Evolutionary conservation across 2,113 vertebrate species (phyloP).

Genomic region (Onychorhynchus coronatus): DNA sequence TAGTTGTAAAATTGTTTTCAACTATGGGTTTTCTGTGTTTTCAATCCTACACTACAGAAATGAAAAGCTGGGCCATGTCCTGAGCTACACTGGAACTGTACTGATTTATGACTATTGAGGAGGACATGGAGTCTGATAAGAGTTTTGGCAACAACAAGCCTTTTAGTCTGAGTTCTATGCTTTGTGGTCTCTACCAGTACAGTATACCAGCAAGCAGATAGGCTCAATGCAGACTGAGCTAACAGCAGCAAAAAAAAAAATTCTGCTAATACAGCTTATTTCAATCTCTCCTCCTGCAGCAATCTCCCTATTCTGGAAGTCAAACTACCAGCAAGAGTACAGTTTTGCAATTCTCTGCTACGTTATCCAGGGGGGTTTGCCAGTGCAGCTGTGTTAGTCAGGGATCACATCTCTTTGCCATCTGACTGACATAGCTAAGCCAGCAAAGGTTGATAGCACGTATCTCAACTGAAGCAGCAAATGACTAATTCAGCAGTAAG

Average conservation of each 20-base stretch:
- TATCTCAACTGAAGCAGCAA: slow-evolving; percentile 17
- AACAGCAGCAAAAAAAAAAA: not conserved
- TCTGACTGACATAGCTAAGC: not conserved
- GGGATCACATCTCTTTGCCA: not conserved
- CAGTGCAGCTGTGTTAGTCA: not conserved
- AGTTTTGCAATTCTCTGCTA: not conserved
- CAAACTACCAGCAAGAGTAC: not conserved
- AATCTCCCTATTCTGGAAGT: not conserved
- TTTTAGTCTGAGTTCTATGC: not conserved
- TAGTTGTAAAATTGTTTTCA: not conserved
- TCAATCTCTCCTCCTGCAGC: not conserved
- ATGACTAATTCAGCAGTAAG: not conserved
- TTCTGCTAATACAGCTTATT: not conserved
- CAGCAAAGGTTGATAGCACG: not conserved
- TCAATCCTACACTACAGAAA: not conserved
- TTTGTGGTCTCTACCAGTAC: not conserved
- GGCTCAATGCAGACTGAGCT: not conserved
- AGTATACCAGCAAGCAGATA: fast-evolving
- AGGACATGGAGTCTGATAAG: not conserved
- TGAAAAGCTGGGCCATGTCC: not conserved
- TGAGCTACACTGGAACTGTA: not conserved
- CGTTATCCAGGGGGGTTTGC: not conserved
- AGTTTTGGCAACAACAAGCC: not conserved
- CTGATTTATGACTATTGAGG: not conserved
- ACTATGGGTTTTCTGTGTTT: not conserved